Percentiles rank a stretch among this genome's conserved stretches.
phyloP scores from a whole-genome alignment of 35 echinoderm and acorn worm species.

The Ophioderma brevispina region DNA sequence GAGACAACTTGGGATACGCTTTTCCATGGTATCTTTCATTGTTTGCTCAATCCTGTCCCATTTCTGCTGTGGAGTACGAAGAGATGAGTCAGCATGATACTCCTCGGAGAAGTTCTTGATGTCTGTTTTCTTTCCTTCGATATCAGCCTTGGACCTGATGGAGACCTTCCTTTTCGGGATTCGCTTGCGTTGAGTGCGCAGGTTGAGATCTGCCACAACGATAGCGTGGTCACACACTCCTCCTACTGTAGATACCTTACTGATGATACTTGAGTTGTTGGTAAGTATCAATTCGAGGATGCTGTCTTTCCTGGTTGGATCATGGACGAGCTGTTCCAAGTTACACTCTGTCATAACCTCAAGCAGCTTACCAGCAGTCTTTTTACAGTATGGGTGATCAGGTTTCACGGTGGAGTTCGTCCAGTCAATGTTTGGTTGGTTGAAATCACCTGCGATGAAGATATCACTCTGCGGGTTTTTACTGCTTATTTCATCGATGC shows the following conservation, averaged over 20 bases:
- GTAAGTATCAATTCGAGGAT: not conserved
- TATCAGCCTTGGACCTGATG: not conserved
- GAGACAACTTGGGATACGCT: not conserved
- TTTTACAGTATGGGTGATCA: not conserved
- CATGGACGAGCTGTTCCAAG: not conserved
- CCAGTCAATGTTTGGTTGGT: slow-evolving; percentile 17
- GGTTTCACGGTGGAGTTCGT: not conserved
- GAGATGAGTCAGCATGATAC: not conserved
- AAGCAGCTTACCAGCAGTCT: not conserved
- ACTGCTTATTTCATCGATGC: not conserved
- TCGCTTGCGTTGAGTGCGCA: not conserved
- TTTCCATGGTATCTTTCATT: slow-evolving; percentile 13
- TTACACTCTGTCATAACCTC: not conserved
- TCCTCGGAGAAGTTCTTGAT: not conserved
- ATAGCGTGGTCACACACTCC: not conserved
- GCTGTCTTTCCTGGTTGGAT: not conserved
- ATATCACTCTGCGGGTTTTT: slow-evolving; percentile 8
- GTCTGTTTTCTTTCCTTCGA: not conserved
- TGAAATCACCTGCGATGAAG: slow-evolving; percentile 1
- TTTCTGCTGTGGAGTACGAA: not conserved
- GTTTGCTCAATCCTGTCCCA: not conserved
- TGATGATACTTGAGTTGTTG: not conserved
- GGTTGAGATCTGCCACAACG: not conserved
- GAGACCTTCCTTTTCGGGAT: not conserved
- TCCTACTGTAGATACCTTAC: not conserved